Conservation (phyloP, 1,140 invertebrate genomes). For the Cyrtorhinus lividipennis region DNA sequence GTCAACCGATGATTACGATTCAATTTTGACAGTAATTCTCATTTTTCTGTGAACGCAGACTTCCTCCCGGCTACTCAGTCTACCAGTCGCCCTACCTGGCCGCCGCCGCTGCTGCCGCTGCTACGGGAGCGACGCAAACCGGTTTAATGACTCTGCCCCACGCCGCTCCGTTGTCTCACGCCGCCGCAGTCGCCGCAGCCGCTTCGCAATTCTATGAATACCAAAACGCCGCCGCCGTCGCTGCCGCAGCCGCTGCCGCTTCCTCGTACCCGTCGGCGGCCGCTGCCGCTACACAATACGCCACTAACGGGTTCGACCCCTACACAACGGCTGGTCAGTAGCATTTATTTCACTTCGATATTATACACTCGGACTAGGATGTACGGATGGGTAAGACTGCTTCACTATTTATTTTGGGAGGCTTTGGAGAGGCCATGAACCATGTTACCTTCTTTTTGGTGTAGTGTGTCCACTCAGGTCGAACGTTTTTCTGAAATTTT, state of each 20-base stretch:
- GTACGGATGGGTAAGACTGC: neutral
- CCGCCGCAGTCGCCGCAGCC: conserved; percentile 24
- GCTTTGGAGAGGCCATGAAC: too few species aligned
- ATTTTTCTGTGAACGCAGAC: conserved; percentile 22
- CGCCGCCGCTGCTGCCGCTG: conserved; percentile 24
- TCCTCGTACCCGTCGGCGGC: conserved; percentile 25
- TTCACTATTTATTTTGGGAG: neutral
- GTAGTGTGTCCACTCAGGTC: too few species aligned
- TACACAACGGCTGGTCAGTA: conserved; percentile 25
- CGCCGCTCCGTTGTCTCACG: conserved; percentile 25
- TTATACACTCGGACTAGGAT: neutral
- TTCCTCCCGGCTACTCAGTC: conserved; percentile 31
- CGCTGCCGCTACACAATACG: conserved; percentile 25
- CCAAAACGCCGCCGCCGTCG: conserved; percentile 28
- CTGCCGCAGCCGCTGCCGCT: conserved; percentile 27
- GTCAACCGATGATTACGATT: too few species aligned
- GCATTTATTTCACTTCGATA: too few species aligned
- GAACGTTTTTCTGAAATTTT: too few species aligned
- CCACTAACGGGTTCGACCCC: conserved; percentile 27
- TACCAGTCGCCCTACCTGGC: conserved; percentile 30
- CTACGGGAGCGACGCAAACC: conserved; percentile 17
- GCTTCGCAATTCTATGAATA: conserved; percentile 32
- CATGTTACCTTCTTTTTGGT: too few species aligned
- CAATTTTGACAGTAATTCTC: too few species aligned
- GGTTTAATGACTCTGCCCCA: conserved; percentile 30